Base-by-base conservation (phyloP, 2,888 invertebrate genomes). In the Chrysopilus asiliformis region DNA sequence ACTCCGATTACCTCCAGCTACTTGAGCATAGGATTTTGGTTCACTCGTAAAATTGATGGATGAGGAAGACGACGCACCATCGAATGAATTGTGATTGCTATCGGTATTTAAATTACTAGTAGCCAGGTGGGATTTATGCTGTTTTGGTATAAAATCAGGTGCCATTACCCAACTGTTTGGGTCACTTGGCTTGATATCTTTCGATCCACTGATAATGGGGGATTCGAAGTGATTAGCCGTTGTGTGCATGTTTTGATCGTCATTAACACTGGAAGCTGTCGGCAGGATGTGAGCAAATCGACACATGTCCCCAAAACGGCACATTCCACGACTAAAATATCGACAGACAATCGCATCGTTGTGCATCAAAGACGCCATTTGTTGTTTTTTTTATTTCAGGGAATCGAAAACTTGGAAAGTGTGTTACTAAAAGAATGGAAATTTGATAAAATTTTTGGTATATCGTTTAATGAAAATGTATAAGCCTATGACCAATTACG, bases 291-390 rank as follows among this genome's bases (percentile, higher is more conserved):
- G 61, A 7, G 56, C 55, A 41, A 57, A 60, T 12, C 60, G 53
- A 31, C 61, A 61, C 39, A 54, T 46, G 22, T 53, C 51, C 10
- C 62, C 61, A 28, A 57, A 62, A 30, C 60, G 60, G 30, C 61
- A 61, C 20, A 56, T 53, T 15, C 61, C 61, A 19, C 56, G 52
- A 38, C 52, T 40, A 43, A 53, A 60, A 41, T 51, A 62, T 24
- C 57, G 57, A 44, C 61, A 61, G 31, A 58, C n/a, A n/a, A n/a
- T n/a, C n/a, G n/a, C n/a, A n/a, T n/a, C n/a, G n/a, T n/a, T n/a
- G n/a, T n/a, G n/a, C n/a, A n/a, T n/a, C n/a, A n/a, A n/a, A n/a
- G n/a, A n/a, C n/a, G n/a, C n/a, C n/a, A n/a, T n/a, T n/a, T n/a
- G n/a, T n/a, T n/a, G n/a, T n/a, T n/a, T n/a, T n/a, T n/a, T n/a